Evolutionary conservation across 2,797 vertebrate species (phyloP).

Genomic region (Sciaenops ocellatus): DNA sequence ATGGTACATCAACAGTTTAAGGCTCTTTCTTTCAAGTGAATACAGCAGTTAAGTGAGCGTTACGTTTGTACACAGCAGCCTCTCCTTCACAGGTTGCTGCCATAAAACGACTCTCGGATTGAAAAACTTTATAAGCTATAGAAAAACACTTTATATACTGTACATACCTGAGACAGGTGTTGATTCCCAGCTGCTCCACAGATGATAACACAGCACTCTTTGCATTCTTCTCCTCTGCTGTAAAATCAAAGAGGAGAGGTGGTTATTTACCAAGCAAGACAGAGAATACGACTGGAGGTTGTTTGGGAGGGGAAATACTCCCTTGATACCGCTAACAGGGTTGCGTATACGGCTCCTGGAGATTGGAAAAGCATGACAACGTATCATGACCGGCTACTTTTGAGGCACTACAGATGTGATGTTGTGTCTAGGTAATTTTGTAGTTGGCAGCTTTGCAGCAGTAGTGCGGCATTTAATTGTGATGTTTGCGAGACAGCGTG

Average conservation of each 20-base stretch:
- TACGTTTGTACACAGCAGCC: conserved; percentile 8
- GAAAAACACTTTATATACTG: conserved; percentile 12
- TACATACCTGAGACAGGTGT: conserved; percentile 89
- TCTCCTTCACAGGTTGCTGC: neutral
- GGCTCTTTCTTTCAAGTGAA: neutral
- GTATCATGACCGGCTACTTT: conserved; percentile 33
- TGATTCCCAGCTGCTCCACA: conserved; percentile 90
- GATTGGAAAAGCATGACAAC: conserved; percentile 32
- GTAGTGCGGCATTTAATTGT: conserved; percentile 48
- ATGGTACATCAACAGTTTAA: neutral
- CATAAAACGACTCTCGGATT: conserved; percentile 13
- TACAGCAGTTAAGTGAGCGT: neutral
- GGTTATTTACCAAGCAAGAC: conserved; percentile 21
- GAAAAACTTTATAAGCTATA: conserved; percentile 29
- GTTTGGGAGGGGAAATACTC: neutral
- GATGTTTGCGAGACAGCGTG: conserved; percentile 26
- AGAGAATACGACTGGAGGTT: conserved; percentile 1
- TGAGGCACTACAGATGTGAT: conserved; percentile 28
- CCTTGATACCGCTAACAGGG: conserved; percentile 14
- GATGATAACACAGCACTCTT: conserved; percentile 84
- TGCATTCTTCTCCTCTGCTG: conserved; percentile 83
- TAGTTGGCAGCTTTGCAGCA: conserved; percentile 38
- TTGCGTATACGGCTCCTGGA: neutral
- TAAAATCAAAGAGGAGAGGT: conserved; percentile 66
- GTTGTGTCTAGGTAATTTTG: conserved; percentile 27